Base-by-base conservation (phyloP, 2,888 invertebrate genomes). In the Charanyca ferruginea region DNA sequence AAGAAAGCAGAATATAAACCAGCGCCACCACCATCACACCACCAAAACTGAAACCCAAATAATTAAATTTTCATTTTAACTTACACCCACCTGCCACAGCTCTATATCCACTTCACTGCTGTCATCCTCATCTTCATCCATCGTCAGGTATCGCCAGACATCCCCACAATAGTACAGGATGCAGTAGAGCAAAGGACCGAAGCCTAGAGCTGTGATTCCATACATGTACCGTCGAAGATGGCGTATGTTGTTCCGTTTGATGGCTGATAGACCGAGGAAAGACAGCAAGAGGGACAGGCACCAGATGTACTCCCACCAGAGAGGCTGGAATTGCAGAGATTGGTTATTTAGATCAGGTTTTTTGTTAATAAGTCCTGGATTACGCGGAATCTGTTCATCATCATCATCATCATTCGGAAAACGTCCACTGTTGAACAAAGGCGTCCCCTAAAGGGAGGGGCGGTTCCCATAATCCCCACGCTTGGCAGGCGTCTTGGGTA, bases 231-330 rank as follows among this genome's bases (percentile, higher is more conserved):
- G 96, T 83, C 97, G 96, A 93, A 98, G 96, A 52, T 97, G 96
- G 64, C 96, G 96, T 59, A 97, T 96, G 87, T 97, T 97, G 94
- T 99, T 99, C 80, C 97, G 97, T 83, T 98, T 97, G 79, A 98
- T 97, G 44, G 99, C 98, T 38, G 98, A 97, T 59, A 99, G 95
- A 6, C 98, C 99, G 66, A 99, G 94, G 91, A 99, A 97, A 16
- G 98, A 98, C 44, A 98, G 96, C 38, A 98, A 91, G 65, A 99
- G 94, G 83, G 99, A 98, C 23, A 97, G 93, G 80, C 98, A 97
- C 99, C 99, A 99, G 84, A 98, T 96, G 91, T 98, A 99, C 93
- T 99, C 99, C 99, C 99, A 99, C 94, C 97, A 96, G 52, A 98
- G 93, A 1, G 98, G 98, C 97, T 98, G 94, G 61, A 96, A 96